Base-by-base conservation (phyloP, 2,888 invertebrate genomes). In the Pterobdella sp. region DNA sequence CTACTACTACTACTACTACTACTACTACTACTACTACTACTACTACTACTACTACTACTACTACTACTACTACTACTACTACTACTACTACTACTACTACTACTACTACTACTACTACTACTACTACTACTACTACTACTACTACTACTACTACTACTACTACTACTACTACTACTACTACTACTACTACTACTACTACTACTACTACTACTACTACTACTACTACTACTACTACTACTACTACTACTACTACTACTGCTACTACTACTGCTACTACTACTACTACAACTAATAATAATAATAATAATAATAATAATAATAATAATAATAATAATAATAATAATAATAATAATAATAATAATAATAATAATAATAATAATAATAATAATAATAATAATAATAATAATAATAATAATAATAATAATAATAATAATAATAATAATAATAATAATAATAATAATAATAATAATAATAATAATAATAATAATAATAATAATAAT, bases 141-240 rank as follows among this genome's bases (percentile, higher is more conserved):
- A 49, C 52, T 18, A 49, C n/a, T 14, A 18, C 14, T n/a, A 49
- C 52, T 18, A 49, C 14, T 14, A 49, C n/a, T 49, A n/a, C n/a
- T 49, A n/a, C n/a, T 14, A 49, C 52, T 18, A 14, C 14, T 49
- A 49, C 14, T n/a, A 49, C 14, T 49, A 49, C 52, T 49, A 49
- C 52, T 49, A 49, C n/a, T 49, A 49, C n/a, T 49, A n/a, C 52
- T 49, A n/a, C 14, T 49, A 49, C 52, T 49, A 49, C 14, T 64
- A 64, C 64, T 64, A 64, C 64, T 64, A 64, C 64, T 64, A 64
- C 64, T 64, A 64, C 64, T 64, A 64, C 64, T 64, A 64, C 64
- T 64, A 64, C 64, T 64, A 64, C 64, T 64, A 64, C 64, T 64
- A 64, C 64, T 64, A 64, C 64, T 64, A 64, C 64, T 64, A 64